Base-by-base conservation (phyloP, 2,888 invertebrate genomes). In the Sipha maydis region DNA sequence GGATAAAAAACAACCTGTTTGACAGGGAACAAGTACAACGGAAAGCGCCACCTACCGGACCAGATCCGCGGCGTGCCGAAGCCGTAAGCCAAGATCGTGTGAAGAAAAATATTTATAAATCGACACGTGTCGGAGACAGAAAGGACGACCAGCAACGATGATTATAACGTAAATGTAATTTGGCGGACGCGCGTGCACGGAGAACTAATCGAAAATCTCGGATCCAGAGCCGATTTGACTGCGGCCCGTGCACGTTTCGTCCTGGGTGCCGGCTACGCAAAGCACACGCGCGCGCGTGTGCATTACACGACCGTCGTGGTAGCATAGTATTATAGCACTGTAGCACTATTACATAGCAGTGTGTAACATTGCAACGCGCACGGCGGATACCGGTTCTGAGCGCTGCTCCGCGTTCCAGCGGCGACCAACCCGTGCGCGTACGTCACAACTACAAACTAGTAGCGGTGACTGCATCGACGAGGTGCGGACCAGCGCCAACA, bases 381-480 rank as follows among this genome's bases (percentile, higher is more conserved):
- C 61, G 28, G 25, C 69, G 28, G 28, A 69, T 61, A 61, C 61
- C 61, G 61, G 61, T 61, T 61, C 61, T 8, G 61, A 19, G 61
- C 48, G 61, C 61, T 19, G 61, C 61, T 25, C 61, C 61, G 69
- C 69, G 69, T 69, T 69, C 28, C 69, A 28, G 69, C 25, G 25
- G 11, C 69, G 69, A 28, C 19, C 21, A 4, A 21, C 61, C 21
- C 69, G 69, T 28, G 69, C 69, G 69, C 69, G 69, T n/a, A 28
- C 69, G 69, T 25, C 69, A 69, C 25, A n/a, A 61, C 56, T 3
- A 75, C 54, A 19, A 28, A 38, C 17, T 34, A 78, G 77, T 69
- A 31, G 75, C 80, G 61, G 73, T 17, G 73, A 76, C 75, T 82
- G 75, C 82, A 88, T 75, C 67, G 88, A 75, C 67, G 75, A 61